These are phyloP conservation scores for Calidris pugnax DNA, from an alignment of 2,113 vertebrate species.

Conservation along the genomic window DNA sequence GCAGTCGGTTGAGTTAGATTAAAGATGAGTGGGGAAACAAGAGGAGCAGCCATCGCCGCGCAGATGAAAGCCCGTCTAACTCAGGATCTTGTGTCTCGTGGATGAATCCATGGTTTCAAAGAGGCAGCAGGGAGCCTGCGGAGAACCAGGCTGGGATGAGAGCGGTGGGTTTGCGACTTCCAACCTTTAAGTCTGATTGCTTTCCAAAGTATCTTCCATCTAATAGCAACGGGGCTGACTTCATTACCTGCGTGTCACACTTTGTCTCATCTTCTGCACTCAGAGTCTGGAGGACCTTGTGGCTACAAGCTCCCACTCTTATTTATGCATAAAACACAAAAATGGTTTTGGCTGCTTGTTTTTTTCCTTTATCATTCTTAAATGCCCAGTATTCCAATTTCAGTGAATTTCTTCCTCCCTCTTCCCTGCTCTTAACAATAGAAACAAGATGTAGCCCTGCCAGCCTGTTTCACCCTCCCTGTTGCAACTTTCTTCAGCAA, in stretches of 20 bases:
- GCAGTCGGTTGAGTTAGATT: not conserved
- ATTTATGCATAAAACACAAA: not conserved
- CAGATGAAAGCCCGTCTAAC: not conserved
- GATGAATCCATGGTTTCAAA: not conserved
- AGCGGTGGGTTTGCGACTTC: not conserved
- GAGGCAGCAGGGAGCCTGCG: not conserved
- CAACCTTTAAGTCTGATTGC: not conserved
- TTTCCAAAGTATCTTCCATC: not conserved
- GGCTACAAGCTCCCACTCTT: not conserved
- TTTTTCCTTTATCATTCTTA: not conserved
- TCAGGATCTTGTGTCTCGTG: not conserved
- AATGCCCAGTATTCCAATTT: not conserved
- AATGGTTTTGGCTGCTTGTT: not conserved
- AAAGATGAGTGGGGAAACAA: not conserved
- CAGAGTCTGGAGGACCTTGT: not conserved
- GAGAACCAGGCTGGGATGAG: not conserved
- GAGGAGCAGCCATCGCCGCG: rapidly evolving
- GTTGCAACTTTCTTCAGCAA: not conserved
- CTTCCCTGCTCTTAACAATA: not conserved
- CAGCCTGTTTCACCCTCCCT: not conserved
- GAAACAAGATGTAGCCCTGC: not conserved
- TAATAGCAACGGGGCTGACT: not conserved
- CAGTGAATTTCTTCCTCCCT: not conserved
- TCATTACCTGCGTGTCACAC: not conserved
- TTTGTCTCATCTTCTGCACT: not conserved